Conservation (phyloP, 1,140 invertebrate species). For the Carposina sasakii region DNA sequence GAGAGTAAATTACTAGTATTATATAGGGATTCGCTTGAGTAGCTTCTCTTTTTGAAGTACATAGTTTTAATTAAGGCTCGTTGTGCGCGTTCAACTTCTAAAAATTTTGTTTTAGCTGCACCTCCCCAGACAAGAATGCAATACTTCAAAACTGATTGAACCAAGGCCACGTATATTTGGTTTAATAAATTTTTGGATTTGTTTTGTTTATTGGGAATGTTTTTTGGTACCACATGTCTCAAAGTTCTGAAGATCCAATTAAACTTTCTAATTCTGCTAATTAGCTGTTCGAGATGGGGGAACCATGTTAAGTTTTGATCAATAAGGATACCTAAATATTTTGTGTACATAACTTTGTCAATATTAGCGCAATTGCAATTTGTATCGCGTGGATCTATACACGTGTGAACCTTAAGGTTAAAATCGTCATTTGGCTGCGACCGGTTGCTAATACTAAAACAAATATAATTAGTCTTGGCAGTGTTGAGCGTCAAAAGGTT, state of each 20-base stretch:
- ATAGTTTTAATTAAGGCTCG: background rate
- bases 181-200: conserved; percentile 5
- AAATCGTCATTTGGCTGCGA: conserved; percentile 2
- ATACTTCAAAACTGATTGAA: conserved; percentile 1
- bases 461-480: conserved; percentile 7
- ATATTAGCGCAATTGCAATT: conserved; percentile 2
- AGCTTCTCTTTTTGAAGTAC: conserved; percentile 3
- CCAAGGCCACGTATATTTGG: background rate
- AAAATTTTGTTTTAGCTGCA: conserved; percentile 2
- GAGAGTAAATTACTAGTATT: background rate
- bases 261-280: background rate
- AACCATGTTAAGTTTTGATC: conserved; percentile 3
- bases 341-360: background rate
- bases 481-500: conserved; percentile 5
- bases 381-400: background rate
- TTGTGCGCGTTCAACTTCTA: conserved; percentile 4
- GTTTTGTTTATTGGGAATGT: no score
- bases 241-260: conserved; percentile 8
- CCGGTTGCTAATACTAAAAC: background rate
- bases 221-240: background rate
- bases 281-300: background rate
- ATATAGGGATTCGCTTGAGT: background rate
- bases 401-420: background rate
- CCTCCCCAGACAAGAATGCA: conserved; percentile 9
- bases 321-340: conserved; percentile 4